Base-by-base conservation (phyloP, 2,888 invertebrate genomes). In the Anarsia innoxiella region DNA sequence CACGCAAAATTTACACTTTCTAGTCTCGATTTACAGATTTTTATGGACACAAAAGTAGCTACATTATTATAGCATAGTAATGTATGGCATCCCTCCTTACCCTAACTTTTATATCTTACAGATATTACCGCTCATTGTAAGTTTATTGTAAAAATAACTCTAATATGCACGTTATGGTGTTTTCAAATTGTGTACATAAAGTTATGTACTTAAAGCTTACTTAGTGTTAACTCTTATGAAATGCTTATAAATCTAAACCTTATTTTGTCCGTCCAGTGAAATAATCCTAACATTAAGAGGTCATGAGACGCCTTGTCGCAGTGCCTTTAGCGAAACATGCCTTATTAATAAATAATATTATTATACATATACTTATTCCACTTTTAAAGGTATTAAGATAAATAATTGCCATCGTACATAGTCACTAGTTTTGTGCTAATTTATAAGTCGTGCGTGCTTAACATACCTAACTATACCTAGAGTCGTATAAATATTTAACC, bases 11-110 rank as follows among this genome's bases (percentile, higher is more conserved):
- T 66, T 67, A 76, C 75, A 78, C 73, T 78, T 76, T 83, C 82
- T 83, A 83, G 82, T 83, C 82, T 80, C 74, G 60, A 73, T 73
- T 67, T 68, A 59, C 68, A 68, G 63, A 60, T 67, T 64, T 58
- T 62, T 35, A 35, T 35, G n/a, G 26, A 25, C 12, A 12, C 39
- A 16, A 12, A 19, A 34, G 12, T 23, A 32, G n/a, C n/a, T n/a
- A n/a, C n/a, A n/a, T n/a, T n/a, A n/a, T n/a, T n/a, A n/a, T n/a
- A n/a, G n/a, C n/a, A n/a, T n/a, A n/a, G n/a, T n/a, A n/a, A n/a
- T n/a, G n/a, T n/a, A n/a, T n/a, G n/a, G n/a, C n/a, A n/a, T n/a
- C n/a, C 23, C 3, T 26, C 3, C n/a, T n/a, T 5, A 3, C 26
- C 9, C 3, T 26, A 9, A 6, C 26, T 26, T 3, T 26, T 9